Evolutionary conservation across 1,140 invertebrate genomes (phyloP).

Genomic region (Phenacoccus solenopsis): DNA sequence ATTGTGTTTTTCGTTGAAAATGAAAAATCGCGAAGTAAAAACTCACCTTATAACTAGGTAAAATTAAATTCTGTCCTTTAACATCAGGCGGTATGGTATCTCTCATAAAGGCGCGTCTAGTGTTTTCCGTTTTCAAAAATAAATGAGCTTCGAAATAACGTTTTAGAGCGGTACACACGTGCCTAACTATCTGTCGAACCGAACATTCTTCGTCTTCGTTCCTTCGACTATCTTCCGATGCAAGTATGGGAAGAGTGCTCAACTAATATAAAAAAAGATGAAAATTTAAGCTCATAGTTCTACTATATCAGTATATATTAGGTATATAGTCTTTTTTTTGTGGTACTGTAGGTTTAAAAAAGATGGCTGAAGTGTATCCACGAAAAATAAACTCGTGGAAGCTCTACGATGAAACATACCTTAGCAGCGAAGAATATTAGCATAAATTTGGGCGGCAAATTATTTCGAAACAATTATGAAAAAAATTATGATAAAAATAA

Average conservation of each 20-base stretch:
- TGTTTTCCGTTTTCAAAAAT: conserved; percentile 65
- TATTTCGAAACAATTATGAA: too few relatives aligned
- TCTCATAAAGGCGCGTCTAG: conserved; percentile 46
- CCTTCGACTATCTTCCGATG: conserved; percentile 50
- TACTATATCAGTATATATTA: not conserved
- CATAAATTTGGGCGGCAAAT: too few relatives aligned
- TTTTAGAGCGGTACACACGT: conserved; percentile 81
- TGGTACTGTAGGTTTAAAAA: not conserved
- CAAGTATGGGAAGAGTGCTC: conserved; percentile 67
- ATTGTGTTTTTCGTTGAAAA: not conserved
- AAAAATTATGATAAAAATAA: too few relatives aligned
- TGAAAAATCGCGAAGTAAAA: not conserved
- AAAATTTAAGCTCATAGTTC: not conserved
- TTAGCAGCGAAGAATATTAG: too few relatives aligned
- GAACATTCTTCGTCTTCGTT: conserved; percentile 84
- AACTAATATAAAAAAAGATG: conserved; percentile 41
- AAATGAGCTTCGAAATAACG: conserved; percentile 88
- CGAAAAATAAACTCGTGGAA: too few relatives aligned
- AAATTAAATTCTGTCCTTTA: conserved; percentile 27
- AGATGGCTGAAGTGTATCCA: not conserved
- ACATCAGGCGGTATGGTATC: conserved; percentile 26
- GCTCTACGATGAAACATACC: too few relatives aligned
- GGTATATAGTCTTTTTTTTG: not conserved
- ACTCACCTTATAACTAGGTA: conserved; percentile 49
- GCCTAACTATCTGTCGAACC: conserved; percentile 83